phyloP scores from a whole-genome alignment of 2,888 invertebrate genomes.

The Rhabditoides inermis region DNA sequence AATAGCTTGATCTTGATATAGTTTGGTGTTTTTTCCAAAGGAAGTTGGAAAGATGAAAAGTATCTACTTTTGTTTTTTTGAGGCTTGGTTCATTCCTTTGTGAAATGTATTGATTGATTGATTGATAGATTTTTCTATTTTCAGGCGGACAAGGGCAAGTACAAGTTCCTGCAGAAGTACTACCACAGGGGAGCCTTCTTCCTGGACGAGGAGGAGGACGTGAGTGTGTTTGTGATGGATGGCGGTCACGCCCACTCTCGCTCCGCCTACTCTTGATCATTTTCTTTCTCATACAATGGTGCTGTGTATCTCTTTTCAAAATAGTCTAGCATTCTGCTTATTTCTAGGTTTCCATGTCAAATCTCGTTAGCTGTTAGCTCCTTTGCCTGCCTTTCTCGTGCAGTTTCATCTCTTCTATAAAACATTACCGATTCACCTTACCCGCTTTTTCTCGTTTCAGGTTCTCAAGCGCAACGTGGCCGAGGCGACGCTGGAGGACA shows the following conservation, averaged over 20 bases:
- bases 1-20: background rate
- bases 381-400: too few species aligned
- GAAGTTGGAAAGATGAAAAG: too few species aligned
- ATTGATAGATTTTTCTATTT: constrained; percentile 6
- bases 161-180: constrained; percentile 98
- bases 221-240: too few species aligned
- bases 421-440: too few species aligned
- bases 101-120: background rate
- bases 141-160: constrained; percentile 81
- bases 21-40: too few species aligned
- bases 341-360: too few species aligned
- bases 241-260: background rate
- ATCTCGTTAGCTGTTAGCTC: too few species aligned
- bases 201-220: constrained; percentile 61
- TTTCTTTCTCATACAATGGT: constrained; percentile 8
- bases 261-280: background rate
- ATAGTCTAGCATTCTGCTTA: background rate
- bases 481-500: constrained; percentile 91
- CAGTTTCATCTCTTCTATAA: too few species aligned
- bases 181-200: constrained; percentile 99
- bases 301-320: background rate
- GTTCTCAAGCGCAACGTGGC: constrained; percentile 89
- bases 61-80: background rate
- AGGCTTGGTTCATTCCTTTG: background rate
- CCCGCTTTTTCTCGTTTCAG: too few species aligned